Conservation (phyloP, 1,140 invertebrate genomes). For the Dreissena polymorpha region DNA sequence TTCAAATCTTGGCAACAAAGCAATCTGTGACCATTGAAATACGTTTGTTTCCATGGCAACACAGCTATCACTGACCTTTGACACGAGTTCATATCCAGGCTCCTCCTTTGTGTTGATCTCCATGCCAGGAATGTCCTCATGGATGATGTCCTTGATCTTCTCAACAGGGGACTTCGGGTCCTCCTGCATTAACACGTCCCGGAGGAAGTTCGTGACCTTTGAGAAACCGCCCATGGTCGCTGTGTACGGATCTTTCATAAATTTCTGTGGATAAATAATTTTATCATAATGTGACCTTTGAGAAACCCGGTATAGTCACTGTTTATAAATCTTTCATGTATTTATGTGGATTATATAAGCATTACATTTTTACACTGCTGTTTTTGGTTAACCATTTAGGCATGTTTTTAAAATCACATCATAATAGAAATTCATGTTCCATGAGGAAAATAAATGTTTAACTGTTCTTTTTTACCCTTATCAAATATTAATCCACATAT, state of each 20-base stretch:
- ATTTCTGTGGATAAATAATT: constrained; percentile 79
- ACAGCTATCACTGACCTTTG: constrained; percentile 67
- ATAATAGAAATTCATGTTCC: no score
- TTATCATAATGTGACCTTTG: constrained; percentile 77
- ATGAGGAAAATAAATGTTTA: no score
- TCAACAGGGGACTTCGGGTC: constrained; percentile 68
- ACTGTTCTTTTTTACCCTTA: no score
- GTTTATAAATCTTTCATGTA: no score
- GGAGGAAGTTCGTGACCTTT: constrained; percentile 87
- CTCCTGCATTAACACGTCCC: constrained; percentile 75
- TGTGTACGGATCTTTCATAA: constrained; percentile 87
- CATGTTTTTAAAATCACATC: no score
- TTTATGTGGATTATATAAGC: no score
- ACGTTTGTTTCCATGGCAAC: no score
- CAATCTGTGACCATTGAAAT: no score
- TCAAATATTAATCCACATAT: no score
- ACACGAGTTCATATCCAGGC: constrained; percentile 80
- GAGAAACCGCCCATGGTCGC: constrained; percentile 91
- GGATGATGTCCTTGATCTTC: constrained; percentile 83
- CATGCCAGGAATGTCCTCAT: constrained; percentile 80
- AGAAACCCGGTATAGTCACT: not conserved
- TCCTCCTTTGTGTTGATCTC: constrained; percentile 79
- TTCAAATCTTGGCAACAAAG: no score
- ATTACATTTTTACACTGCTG: no score
- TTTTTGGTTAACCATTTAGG: no score